Evolutionary conservation across 2,113 vertebrate genomes (phyloP).

Genomic region (Seriola rivoliana): DNA sequence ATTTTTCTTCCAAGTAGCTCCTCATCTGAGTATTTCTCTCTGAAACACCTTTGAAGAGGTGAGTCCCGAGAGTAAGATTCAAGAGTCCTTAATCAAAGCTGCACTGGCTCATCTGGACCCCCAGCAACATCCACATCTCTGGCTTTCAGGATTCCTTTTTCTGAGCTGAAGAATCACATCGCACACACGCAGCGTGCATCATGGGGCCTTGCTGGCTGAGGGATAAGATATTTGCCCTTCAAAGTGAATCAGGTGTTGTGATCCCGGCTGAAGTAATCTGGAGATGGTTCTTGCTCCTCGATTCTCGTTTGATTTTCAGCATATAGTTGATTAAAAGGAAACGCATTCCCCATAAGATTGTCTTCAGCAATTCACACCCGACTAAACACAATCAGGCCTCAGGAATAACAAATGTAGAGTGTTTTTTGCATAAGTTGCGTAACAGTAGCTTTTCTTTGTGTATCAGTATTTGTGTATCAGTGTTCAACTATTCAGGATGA

Average conservation of each 20-base stretch:
- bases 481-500: not conserved
- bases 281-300: not conserved
- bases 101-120: constrained; percentile 30
- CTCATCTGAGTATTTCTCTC: constrained; percentile 16
- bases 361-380: not conserved
- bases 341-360: not conserved
- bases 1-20: constrained; percentile 20
- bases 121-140: constrained; percentile 6
- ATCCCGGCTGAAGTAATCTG: constrained; percentile 33
- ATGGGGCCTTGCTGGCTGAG: not conserved
- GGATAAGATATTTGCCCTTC: constrained; percentile 40
- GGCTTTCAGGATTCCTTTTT: constrained; percentile 12
- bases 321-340: constrained; percentile 35
- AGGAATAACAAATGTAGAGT: not conserved
- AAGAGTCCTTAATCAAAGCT: constrained; percentile 40
- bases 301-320: constrained; percentile 38
- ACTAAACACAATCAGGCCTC: constrained; percentile 3
- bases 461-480: no score
- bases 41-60: constrained; percentile 22
- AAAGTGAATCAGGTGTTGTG: constrained; percentile 47
- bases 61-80: constrained; percentile 4
- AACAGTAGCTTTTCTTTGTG: not conserved
- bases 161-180: not conserved
- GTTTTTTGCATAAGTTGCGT: not conserved
- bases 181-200: constrained; percentile 35